Evolutionary conservation across 2,888 invertebrate genomes (phyloP), one percentile per base, ranked within the genome.

Genomic region (Agrochola macilenta): DNA sequence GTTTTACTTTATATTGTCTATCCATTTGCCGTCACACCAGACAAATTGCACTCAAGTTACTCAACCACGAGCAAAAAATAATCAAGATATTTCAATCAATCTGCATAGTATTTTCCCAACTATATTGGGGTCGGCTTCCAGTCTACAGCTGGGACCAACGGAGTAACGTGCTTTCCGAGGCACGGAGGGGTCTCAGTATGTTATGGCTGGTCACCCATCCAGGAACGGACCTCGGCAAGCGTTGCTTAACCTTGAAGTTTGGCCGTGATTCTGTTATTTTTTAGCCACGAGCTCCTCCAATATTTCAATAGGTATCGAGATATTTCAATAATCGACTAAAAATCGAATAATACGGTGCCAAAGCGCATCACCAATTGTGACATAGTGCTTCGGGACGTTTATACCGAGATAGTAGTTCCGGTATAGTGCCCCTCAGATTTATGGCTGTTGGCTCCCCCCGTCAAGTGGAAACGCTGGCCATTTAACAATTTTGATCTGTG

Each of bases 401-500:
- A 89, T 79, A 87, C 91, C 84, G 90, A 92, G 94, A 92, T 92
- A 92, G 91, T 87, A 90, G 90, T 92, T 92, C 92, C 92, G 90
- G 85, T 82, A 83, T 86, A 85, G 87, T 89, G 91, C 89, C 73
- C 86, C 75, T 87, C 76, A 90, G 93, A 95, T 95, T 95, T 95
- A 95, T 95, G 79, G 93, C 88, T 93, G 94, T 93, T 93, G 92
- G 91, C 89, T 83, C 87, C 84, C 90, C 89, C 87, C 89, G 92
- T 93, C 93, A 92, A 93, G 91, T 91, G 91, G 92, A 88, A 90
- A 86, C 88, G 85, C 83, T 81, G 61, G 88, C 90, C 92, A 90
- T 93, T 93, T 89, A 92, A 89, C 93, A 93, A 93, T 93, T 93
- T 92, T 92, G 94, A 94, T 94, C 88, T 88, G 89, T 84, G 93